Evolutionary conservation across 2,888 invertebrate species (phyloP), one percentile per base, ranked within the genome.

Genomic region (Ormyrus rosae): DNA sequence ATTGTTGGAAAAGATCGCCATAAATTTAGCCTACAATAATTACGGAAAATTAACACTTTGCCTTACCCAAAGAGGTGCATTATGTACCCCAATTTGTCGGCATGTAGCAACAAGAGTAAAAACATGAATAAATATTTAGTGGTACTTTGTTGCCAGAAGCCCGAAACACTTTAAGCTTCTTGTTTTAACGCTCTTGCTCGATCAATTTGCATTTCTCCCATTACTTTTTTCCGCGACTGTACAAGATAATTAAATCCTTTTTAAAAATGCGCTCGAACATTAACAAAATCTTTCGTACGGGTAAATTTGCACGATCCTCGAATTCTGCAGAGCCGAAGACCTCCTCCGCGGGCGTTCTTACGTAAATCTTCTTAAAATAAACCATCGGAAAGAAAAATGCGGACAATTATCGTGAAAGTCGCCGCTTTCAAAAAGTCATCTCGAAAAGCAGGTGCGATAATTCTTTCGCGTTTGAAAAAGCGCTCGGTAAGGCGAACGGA

Each of bases 361-460:
- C 34, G 34, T 34, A 34, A 34, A 34, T 4, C 0, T 34, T 34
- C 34, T 34, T 4, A 56, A 69, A 46, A 56, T 10, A 46, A n/a
- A 46, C 34, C 51, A 19, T 55, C 19, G 34, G 13, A 9, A 65
- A 50, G 74, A 75, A 67, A 67, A 75, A 53, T 61, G 13, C 61
- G 55, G 61, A 76, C 61, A 68, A 67, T 65, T 19, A 53, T 68
- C 60, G 58, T 60, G 61, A 76, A 76, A 76, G 75, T 68, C 4
- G 11, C 50, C 13, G 11, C 68, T 34, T 68, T 68, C 13, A n/a
- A 11, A 45, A 8, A 76, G 45, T 61, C 68, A 61, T 45, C 48
- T 61, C n/a, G 48, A 48, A 34, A 11, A 19, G 8, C 34, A 75
- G 19, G 10, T 9, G 13, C 46, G 61, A 72, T 53, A 58, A 63